phyloP scores from a whole-genome alignment of 2,888 invertebrate genomes.

The Athalia rosae region DNA sequence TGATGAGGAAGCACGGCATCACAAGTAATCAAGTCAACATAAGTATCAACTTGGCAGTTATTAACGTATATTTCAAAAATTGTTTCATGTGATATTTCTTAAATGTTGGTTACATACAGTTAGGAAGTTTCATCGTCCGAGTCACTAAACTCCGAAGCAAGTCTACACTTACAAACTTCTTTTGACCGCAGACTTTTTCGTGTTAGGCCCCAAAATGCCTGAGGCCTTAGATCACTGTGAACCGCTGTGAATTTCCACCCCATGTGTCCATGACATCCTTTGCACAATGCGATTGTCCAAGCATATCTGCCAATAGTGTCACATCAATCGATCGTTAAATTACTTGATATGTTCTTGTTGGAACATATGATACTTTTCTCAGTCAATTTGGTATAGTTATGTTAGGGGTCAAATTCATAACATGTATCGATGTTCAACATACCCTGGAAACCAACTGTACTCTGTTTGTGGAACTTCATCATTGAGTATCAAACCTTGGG shows the following conservation, averaged over 20 bases:
- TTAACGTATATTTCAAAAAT: too few relatives aligned
- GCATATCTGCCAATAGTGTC: slow-evolving; percentile 77
- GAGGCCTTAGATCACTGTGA: slow-evolving; percentile 78
- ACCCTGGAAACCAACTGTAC: slow-evolving; percentile 92
- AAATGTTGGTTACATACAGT: not conserved
- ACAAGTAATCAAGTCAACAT: too few relatives aligned
- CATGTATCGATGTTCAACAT: slow-evolving; percentile 57
- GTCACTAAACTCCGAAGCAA: not conserved
- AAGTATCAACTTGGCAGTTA: too few relatives aligned
- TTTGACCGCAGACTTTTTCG: slow-evolving; percentile 73
- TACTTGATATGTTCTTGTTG: not conserved
- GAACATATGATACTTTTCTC: too few relatives aligned
- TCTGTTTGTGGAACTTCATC: slow-evolving; percentile 79
- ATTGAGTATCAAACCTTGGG: slow-evolving; percentile 75
- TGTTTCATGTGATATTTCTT: too few relatives aligned
- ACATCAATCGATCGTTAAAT: not conserved
- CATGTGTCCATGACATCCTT: slow-evolving; percentile 80
- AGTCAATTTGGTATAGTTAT: too few relatives aligned
- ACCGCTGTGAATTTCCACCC: slow-evolving; percentile 89
- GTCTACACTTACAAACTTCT: slow-evolving; percentile 45
- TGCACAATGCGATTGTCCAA: slow-evolving; percentile 86
- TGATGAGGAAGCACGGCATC: too few relatives aligned
- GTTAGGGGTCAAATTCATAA: too few relatives aligned
- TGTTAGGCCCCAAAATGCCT: slow-evolving; percentile 83
- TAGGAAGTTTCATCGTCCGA: not conserved